These are phyloP conservation scores for Microctonus hyperodae DNA, from an alignment of 2,888 invertebrate species.

Conservation along the genomic window DNA sequence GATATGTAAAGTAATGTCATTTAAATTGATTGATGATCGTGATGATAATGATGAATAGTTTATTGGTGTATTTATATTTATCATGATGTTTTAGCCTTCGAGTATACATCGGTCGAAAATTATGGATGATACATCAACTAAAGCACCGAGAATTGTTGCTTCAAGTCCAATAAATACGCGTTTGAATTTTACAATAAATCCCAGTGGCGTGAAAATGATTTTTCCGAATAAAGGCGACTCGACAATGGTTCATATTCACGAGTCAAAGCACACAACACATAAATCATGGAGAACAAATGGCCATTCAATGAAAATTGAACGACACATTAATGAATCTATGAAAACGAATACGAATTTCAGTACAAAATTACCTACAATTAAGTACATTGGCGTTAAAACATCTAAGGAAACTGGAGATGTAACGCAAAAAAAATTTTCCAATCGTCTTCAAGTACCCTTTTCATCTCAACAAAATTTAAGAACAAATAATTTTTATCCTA, in stretches of 20 bases:
- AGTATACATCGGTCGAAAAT: conserved; percentile 34
- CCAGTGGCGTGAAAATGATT: conserved; percentile 34
- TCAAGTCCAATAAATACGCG: conserved; percentile 39
- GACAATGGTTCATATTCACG: conserved; percentile 15
- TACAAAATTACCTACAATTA: conserved; percentile 38
- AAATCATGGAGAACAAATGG: conserved; percentile 34
- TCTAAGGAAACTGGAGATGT: conserved; percentile 32
- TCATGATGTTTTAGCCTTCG: conserved; percentile 27
- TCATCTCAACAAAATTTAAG: conserved; percentile 16
- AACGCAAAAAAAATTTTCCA: background rate
- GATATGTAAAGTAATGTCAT: conserved; percentile 44
- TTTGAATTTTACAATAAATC: conserved; percentile 32
- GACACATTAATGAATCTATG: conserved; percentile 20
- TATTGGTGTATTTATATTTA: background rate
- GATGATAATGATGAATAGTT: too few species aligned
- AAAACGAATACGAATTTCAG: conserved; percentile 23
- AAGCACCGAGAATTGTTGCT: conserved; percentile 39
- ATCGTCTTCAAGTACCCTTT: background rate
- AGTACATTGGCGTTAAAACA: conserved; percentile 19
- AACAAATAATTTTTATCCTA: background rate
- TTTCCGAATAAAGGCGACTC: conserved; percentile 34
- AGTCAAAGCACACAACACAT: conserved; percentile 28
- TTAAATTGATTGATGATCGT: background rate
- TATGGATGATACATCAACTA: conserved; percentile 32
- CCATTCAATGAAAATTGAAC: conserved; percentile 27